phyloP scores from a whole-genome alignment of 2,797 vertebrate species.

The Peromyscus attwateri region DNA sequence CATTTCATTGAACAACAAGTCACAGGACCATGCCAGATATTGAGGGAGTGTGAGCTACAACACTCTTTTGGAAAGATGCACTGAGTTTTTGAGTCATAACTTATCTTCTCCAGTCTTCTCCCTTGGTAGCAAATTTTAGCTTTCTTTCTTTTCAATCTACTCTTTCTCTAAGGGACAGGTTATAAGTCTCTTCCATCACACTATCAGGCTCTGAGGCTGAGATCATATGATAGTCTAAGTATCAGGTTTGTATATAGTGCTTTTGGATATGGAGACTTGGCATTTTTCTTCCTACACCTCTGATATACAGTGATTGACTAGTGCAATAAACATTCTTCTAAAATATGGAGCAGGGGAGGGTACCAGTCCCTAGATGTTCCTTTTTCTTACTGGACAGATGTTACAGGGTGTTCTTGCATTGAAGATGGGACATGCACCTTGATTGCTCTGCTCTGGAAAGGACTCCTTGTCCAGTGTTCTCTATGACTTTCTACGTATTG shows the following conservation, averaged over 20 bases:
- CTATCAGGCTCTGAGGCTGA: not conserved
- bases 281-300: not conserved
- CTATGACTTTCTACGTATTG: not conserved
- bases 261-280: not conserved
- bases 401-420: not conserved
- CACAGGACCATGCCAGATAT: not conserved
- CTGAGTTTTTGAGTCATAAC: not conserved
- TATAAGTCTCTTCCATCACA: not conserved
- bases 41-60: not conserved
- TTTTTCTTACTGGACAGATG: not conserved
- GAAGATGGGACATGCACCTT: not conserved
- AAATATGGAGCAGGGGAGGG: not conserved
- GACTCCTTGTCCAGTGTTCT: not conserved
- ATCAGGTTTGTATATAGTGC: too few species aligned
- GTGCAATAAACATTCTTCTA: too few species aligned
- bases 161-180: not conserved
- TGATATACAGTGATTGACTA: not conserved
- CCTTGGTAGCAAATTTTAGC: not conserved
- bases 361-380: not conserved
- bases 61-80: not conserved
- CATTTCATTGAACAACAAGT: not conserved
- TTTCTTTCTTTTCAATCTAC: not conserved
- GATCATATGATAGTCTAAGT: not conserved
- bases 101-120: not conserved
- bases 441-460: not conserved